Conservation (phyloP, 1,140 invertebrate species). For the Laupala kohalensis region DNA sequence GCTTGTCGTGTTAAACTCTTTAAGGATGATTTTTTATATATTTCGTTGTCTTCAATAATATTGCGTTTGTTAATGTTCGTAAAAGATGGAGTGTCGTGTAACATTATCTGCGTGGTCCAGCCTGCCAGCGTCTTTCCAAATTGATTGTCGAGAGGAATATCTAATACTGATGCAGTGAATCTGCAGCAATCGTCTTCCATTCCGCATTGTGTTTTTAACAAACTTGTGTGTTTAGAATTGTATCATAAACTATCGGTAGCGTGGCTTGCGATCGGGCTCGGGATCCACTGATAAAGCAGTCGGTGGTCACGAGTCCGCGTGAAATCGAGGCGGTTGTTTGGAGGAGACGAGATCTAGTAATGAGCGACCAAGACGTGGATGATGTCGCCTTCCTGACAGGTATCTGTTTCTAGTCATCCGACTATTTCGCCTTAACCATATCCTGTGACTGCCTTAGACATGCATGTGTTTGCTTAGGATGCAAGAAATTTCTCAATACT, state of each 20-base stretch:
- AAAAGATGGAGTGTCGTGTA: not conserved
- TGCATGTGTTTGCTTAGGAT: not conserved
- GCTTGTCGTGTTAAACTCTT: not conserved
- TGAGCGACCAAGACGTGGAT: constrained; percentile 81
- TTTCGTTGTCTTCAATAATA: not conserved
- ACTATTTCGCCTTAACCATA: not conserved
- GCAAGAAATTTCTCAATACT: not conserved
- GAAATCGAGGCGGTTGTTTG: constrained; percentile 36
- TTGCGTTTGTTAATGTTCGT: not conserved
- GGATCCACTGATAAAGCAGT: constrained; percentile 35
- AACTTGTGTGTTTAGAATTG: not conserved
- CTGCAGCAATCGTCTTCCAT: not conserved
- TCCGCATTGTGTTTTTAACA: not conserved
- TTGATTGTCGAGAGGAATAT: not conserved
- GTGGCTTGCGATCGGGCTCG: constrained; percentile 12
- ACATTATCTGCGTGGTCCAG: not conserved
- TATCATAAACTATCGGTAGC: not conserved
- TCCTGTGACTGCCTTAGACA: not conserved
- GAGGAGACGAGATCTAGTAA: constrained; percentile 26
- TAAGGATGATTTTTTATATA: not conserved
- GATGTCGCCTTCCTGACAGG: constrained; percentile 86
- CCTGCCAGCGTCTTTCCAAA: not conserved
- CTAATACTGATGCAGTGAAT: not conserved
- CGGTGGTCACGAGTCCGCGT: constrained; percentile 33
- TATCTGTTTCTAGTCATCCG: constrained; percentile 22